A percentile compares a stretch with the other conserved stretches of the same genome.
Conservation (phyloP, 2,113 vertebrate genomes). For the Dunckerocampus dactyliophorus region DNA sequence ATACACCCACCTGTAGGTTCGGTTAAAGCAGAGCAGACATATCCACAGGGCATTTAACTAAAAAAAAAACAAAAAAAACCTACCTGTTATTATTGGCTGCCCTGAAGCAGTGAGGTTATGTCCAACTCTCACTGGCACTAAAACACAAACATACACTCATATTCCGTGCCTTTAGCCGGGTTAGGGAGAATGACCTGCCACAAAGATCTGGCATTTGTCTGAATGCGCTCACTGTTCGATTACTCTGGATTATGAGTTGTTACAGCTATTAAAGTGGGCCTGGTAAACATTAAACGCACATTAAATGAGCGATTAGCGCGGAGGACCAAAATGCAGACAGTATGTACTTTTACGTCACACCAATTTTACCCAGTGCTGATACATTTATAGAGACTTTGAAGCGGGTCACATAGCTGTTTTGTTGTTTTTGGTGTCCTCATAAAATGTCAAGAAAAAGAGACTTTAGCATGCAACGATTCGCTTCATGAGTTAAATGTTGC, state of each 20-base stretch:
- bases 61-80: conserved; percentile 6
- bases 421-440: background rate
- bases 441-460: background rate
- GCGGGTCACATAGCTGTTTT: background rate
- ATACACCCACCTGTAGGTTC: conserved; percentile 5
- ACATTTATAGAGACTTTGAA: background rate
- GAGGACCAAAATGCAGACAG: background rate
- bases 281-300: background rate
- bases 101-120: conserved; percentile 6
- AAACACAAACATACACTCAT: background rate
- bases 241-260: background rate
- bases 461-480: background rate
- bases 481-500: background rate
- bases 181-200: conserved; percentile 1
- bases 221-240: conserved; percentile 3
- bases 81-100: conserved; percentile 9
- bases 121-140: conserved; percentile 1
- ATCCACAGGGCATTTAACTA: background rate
- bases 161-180: background rate
- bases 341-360: background rate
- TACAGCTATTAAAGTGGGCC: background rate
- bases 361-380: conserved; percentile 1
- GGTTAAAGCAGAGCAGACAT: background rate
- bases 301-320: background rate
- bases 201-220: conserved; percentile 1